Evolutionary conservation across 2,888 invertebrate species (phyloP).

Genomic region (Acleris cristana): DNA sequence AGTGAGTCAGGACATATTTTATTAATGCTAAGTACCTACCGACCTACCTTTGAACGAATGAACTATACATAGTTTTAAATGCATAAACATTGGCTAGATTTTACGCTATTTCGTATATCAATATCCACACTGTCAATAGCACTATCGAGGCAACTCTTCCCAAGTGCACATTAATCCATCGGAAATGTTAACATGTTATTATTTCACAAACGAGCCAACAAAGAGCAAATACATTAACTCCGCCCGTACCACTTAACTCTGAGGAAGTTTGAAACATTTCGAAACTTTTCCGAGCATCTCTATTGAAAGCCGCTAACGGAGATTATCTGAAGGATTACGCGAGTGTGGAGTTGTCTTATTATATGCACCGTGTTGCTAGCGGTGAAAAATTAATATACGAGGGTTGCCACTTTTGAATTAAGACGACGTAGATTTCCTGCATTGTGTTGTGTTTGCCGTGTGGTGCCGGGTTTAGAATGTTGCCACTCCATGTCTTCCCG

Average conservation of each 20-base stretch:
- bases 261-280: conserved; percentile 77
- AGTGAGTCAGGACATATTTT: too few species aligned
- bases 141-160: neutral
- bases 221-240: conserved; percentile 69
- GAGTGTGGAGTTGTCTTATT: conserved; percentile 74
- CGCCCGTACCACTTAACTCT: conserved; percentile 66
- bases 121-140: too few species aligned
- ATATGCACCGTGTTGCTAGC: conserved; percentile 45
- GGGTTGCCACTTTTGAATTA: conserved; percentile 1
- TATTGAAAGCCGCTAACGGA: conserved; percentile 79
- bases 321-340: conserved; percentile 79
- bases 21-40: too few species aligned
- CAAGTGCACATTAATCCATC: neutral
- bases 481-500: too few species aligned
- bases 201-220: neutral
- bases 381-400: conserved; percentile 19
- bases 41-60: too few species aligned
- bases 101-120: too few species aligned
- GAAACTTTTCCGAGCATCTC: conserved; percentile 78
- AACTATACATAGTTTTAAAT: too few species aligned
- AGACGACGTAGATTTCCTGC: neutral
- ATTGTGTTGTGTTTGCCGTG: too few species aligned
- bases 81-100: too few species aligned
- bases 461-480: too few species aligned
- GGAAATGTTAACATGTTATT: conserved; percentile 1